A percentile compares a stretch with the other conserved stretches of the same genome.
These are phyloP conservation scores for Tyto alba DNA, from an alignment of 2,113 vertebrate genomes.

Conservation along the genomic window DNA sequence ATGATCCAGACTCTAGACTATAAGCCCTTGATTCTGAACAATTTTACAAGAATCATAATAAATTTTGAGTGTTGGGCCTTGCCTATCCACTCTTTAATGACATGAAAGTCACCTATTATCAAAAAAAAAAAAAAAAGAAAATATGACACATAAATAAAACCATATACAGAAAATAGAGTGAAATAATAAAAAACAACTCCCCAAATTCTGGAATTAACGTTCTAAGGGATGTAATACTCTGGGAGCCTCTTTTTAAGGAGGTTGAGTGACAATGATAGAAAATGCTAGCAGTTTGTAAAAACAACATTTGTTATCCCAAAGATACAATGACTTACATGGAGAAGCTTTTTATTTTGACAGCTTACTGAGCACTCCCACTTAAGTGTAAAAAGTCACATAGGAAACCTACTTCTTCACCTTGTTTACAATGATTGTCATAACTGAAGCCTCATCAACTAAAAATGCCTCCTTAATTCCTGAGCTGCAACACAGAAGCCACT, in stretches of 20 bases:
- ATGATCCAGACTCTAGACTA: background rate
- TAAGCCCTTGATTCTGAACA: background rate
- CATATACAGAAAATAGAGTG: background rate
- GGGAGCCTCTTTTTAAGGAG: background rate
- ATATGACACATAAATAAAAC: background rate
- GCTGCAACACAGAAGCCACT: background rate
- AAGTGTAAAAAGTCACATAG: background rate
- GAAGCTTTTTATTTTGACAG: background rate
- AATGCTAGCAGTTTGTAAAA: background rate
- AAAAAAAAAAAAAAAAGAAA: background rate
- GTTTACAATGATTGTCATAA: background rate
- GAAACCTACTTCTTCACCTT: background rate
- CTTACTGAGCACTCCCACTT: background rate
- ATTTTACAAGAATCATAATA: background rate
- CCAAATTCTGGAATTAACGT: background rate
- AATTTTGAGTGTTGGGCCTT: background rate
- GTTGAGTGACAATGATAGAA: background rate
- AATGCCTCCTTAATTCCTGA: background rate
- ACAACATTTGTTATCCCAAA: background rate
- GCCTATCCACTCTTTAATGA: background rate
- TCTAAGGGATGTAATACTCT: background rate
- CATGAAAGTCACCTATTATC: background rate
- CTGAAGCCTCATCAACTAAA: background rate
- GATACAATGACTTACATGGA: background rate
- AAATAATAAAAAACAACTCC: background rate